Conservation (phyloP, 1,140 invertebrate species). For the Calephelis virginiensis region DNA sequence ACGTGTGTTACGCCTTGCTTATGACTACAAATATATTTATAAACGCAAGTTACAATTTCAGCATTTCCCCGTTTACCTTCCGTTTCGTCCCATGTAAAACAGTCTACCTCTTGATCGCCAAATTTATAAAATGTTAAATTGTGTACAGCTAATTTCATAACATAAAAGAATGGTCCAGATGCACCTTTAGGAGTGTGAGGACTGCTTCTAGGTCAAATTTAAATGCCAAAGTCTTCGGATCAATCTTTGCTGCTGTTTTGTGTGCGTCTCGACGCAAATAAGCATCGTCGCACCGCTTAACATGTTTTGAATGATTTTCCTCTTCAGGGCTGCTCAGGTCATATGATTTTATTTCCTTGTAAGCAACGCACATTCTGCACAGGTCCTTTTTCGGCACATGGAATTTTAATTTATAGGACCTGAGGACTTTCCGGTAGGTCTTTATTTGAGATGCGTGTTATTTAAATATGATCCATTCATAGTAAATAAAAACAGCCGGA, state of each 20-base stretch:
- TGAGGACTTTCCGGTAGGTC: constrained; percentile 15
- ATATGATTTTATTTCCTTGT: constrained; percentile 2
- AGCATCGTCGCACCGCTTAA: neutral
- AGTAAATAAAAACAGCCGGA: too few relatives aligned
- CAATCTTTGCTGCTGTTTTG: constrained; percentile 19
- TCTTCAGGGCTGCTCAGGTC: too few relatives aligned
- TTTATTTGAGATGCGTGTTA: too few relatives aligned
- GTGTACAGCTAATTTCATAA: constrained; percentile 21
- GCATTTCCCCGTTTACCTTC: constrained; percentile 14
- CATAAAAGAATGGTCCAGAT: constrained; percentile 24
- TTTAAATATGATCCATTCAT: too few relatives aligned
- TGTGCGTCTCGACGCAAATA: constrained; percentile 7
- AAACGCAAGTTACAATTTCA: too few relatives aligned
- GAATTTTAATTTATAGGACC: constrained; percentile 18
- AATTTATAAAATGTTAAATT: constrained; percentile 24
- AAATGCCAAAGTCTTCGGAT: constrained; percentile 19
- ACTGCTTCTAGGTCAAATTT: constrained; percentile 26
- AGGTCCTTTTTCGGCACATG: constrained; percentile 22
- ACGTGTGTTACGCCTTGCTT: too few relatives aligned
- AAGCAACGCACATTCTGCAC: constrained; percentile 1
- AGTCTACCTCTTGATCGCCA: constrained; percentile 21
- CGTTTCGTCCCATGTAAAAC: constrained; percentile 23
- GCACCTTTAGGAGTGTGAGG: constrained; percentile 23
- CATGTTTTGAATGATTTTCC: too few relatives aligned
- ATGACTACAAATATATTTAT: too few relatives aligned